Evolutionary conservation across 2,888 invertebrate genomes (phyloP).

Genomic region (Cerastis leucographa): DNA sequence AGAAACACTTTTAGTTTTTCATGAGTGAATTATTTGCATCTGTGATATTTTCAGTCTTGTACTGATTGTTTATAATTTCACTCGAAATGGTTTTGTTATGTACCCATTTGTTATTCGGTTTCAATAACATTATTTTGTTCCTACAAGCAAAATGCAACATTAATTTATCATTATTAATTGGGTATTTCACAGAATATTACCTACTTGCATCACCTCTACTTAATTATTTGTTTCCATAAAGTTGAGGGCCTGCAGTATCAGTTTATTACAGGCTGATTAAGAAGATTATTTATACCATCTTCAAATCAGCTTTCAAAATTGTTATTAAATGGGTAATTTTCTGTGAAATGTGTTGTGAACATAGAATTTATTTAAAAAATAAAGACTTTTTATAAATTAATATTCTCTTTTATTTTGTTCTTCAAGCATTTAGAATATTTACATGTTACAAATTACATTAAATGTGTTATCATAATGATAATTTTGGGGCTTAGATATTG

Average conservation of each 20-base stretch:
- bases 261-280: slow-evolving; percentile 58
- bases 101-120: slow-evolving; percentile 62
- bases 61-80: slow-evolving; percentile 84
- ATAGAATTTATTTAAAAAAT: slow-evolving; percentile 69
- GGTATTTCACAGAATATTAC: slow-evolving; percentile 72
- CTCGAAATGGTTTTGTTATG: slow-evolving; percentile 67
- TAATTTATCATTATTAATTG: slow-evolving; percentile 71
- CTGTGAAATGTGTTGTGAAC: slow-evolving; percentile 64
- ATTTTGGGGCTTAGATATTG: slow-evolving; percentile 48
- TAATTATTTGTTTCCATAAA: slow-evolving; percentile 86
- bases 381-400: slow-evolving; percentile 74
- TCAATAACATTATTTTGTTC: slow-evolving; percentile 69
- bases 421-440: slow-evolving; percentile 45
- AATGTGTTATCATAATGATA: slow-evolving; percentile 20
- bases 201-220: slow-evolving; percentile 73
- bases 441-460: slow-evolving; percentile 15
- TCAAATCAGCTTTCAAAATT: slow-evolving; percentile 61
- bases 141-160: slow-evolving; percentile 70
- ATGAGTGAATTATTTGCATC: slow-evolving; percentile 82
- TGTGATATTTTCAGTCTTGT: slow-evolving; percentile 88
- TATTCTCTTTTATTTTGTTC: slow-evolving; percentile 64
- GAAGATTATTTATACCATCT: slow-evolving; percentile 77
- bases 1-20: slow-evolving; percentile 57
- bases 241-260: slow-evolving; percentile 71
- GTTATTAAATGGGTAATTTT: slow-evolving; percentile 62